Percentiles rank a stretch among this genome's conserved stretches.
These are phyloP conservation scores for Steinernema khuongi DNA, from an alignment of 1,140 invertebrate species.

Conservation along the genomic window DNA sequence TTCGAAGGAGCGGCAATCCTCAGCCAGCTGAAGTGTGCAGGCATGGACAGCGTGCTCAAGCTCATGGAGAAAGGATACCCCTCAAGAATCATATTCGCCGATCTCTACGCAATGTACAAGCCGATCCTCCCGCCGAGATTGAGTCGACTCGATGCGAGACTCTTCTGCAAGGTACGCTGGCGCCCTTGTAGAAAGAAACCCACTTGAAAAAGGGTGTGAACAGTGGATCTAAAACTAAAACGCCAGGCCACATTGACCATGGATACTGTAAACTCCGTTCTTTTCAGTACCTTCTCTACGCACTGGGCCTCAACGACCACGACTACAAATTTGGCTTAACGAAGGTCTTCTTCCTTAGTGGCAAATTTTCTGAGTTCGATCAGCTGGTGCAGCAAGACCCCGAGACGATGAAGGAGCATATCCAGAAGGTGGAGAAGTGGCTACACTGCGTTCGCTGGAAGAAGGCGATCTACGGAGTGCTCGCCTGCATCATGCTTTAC, in stretches of 20 bases:
- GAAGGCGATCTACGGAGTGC: constrained; percentile 78
- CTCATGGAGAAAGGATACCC: constrained; percentile 92
- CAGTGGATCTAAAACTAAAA: no score
- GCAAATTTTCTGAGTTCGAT: constrained; percentile 96
- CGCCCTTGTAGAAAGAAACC: constrained; percentile 5
- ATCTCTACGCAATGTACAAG: constrained; percentile 85
- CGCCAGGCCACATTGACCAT: no score
- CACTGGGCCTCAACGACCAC: constrained; percentile 80
- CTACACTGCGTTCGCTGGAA: constrained; percentile 82
- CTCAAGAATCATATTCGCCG: constrained; percentile 78
- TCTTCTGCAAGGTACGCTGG: constrained; percentile 76
- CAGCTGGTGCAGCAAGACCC: constrained; percentile 90
- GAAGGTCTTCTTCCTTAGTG: constrained; percentile 91
- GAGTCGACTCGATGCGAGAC: constrained; percentile 72
- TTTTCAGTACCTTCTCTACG: constrained; percentile 78
- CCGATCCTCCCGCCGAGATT: constrained; percentile 77
- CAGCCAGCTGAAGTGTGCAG: constrained; percentile 83
- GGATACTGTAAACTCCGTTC: no score
- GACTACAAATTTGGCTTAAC: constrained; percentile 95
- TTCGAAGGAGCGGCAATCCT: constrained; percentile 85
- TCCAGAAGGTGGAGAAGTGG: constrained; percentile 82
- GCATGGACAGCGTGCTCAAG: constrained; percentile 87
- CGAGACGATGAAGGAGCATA: constrained; percentile 75
- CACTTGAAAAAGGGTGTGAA: no score
- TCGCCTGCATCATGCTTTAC: constrained; percentile 85